phyloP scores from a whole-genome alignment of 2,797 vertebrate genomes.

The Merluccius polli region DNA sequence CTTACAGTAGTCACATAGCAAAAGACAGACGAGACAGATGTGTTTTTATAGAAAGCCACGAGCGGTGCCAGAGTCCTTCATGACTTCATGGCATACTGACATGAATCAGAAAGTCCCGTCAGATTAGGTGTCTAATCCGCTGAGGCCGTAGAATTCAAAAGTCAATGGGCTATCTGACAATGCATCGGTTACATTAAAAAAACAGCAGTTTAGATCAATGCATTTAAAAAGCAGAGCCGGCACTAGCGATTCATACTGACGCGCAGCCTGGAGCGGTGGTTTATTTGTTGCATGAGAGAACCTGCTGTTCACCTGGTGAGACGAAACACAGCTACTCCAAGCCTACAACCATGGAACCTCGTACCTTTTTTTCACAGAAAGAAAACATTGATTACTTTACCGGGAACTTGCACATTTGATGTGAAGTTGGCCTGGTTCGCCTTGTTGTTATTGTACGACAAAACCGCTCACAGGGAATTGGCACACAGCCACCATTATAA shows the following conservation, averaged over 20 bases:
- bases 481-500: not conserved
- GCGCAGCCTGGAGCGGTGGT: not conserved
- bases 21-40: slow-evolving; percentile 14
- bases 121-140: not conserved
- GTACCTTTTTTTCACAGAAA: too few relatives aligned
- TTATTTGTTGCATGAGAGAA: not conserved
- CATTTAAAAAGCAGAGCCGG: not conserved
- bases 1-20: not conserved
- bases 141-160: too few relatives aligned
- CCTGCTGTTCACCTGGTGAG: too few relatives aligned
- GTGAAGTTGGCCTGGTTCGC: slow-evolving; percentile 17
- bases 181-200: not conserved
- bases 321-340: too few relatives aligned
- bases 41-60: slow-evolving; percentile 17
- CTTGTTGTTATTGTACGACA: slow-evolving; percentile 36
- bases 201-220: not conserved
- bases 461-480: slow-evolving; percentile 23
- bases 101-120: not conserved
- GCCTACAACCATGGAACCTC: too few relatives aligned
- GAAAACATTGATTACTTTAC: too few relatives aligned
- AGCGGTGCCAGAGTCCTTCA: not conserved
- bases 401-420: too few relatives aligned
- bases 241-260: not conserved
- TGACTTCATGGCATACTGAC: not conserved
- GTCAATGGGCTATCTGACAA: not conserved